Evolutionary conservation across 2,113 vertebrate species (phyloP).

Genomic region (Vireo altiloquus): DNA sequence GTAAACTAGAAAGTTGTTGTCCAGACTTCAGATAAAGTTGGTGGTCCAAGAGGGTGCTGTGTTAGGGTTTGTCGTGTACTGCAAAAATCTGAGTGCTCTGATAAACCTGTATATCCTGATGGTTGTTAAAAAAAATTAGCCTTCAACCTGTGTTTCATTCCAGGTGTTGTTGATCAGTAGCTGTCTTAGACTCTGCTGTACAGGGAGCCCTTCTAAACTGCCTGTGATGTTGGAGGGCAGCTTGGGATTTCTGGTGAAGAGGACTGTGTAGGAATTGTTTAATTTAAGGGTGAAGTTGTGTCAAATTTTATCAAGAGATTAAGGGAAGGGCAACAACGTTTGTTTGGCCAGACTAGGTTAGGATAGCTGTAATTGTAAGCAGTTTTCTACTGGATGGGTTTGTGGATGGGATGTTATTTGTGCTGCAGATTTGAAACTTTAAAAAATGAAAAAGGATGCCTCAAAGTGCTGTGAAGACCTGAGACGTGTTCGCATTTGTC

Average conservation of each 20-base stretch:
- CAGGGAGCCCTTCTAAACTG: neutral
- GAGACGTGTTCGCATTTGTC: neutral
- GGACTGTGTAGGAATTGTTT: neutral
- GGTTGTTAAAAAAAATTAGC: neutral
- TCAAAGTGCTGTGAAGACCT: neutral
- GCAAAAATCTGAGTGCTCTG: neutral
- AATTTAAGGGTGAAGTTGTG: neutral
- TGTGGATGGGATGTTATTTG: neutral
- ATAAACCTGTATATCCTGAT: neutral
- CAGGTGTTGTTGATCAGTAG: neutral
- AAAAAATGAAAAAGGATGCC: neutral
- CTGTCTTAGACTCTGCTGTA: neutral
- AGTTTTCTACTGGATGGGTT: neutral
- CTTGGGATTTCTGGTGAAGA: neutral
- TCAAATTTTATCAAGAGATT: neutral
- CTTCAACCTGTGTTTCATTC: neutral
- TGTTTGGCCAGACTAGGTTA: neutral
- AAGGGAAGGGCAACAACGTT: neutral
- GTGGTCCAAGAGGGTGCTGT: neutral
- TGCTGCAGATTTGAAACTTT: neutral
- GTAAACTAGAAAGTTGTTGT: neutral
- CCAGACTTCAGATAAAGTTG: neutral
- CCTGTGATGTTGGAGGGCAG: neutral
- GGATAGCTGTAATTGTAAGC: neutral
- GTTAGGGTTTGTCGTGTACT: neutral